Percentiles rank a stretch among this genome's conserved stretches.
phyloP scores from a whole-genome alignment of 2,113 vertebrate species.

The Otolemur garnettii region DNA sequence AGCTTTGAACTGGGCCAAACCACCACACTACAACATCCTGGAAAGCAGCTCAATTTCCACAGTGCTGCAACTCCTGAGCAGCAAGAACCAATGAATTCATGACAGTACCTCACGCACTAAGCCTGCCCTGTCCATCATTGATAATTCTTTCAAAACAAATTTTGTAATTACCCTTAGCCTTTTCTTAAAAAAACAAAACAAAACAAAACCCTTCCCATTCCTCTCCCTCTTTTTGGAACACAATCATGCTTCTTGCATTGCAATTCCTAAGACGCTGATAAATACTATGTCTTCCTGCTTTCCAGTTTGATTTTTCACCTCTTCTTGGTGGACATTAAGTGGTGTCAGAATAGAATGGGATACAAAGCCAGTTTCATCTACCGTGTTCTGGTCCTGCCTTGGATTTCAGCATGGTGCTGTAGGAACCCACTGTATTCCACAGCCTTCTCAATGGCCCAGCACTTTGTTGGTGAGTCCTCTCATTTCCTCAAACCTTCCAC shows the following conservation, averaged over 20 bases:
- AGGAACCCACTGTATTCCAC: neutral
- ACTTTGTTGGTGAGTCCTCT: neutral
- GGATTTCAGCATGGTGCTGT: neutral
- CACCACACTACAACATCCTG: neutral
- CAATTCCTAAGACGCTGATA: neutral
- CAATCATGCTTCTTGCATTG: neutral
- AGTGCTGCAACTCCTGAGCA: neutral
- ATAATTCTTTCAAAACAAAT: neutral
- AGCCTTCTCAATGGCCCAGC: neutral
- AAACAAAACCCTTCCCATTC: neutral
- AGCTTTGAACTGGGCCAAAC: neutral
- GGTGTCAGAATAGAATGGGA: neutral
- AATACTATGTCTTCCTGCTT: neutral
- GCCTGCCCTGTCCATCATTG: neutral
- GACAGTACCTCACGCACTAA: neutral
- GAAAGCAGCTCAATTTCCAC: neutral
- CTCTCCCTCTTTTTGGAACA: neutral
- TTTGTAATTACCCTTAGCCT: neutral
- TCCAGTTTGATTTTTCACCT: neutral
- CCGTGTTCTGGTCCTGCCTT: neutral
- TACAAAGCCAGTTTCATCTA: neutral
- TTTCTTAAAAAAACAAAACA: neutral
- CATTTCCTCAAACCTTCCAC: neutral
- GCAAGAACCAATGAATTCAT: neutral
- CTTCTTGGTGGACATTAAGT: neutral